A percentile compares a stretch with the other conserved stretches of the same genome.
Conservation (phyloP, 2,797 vertebrate species). For the Taeniopygia guttata region DNA sequence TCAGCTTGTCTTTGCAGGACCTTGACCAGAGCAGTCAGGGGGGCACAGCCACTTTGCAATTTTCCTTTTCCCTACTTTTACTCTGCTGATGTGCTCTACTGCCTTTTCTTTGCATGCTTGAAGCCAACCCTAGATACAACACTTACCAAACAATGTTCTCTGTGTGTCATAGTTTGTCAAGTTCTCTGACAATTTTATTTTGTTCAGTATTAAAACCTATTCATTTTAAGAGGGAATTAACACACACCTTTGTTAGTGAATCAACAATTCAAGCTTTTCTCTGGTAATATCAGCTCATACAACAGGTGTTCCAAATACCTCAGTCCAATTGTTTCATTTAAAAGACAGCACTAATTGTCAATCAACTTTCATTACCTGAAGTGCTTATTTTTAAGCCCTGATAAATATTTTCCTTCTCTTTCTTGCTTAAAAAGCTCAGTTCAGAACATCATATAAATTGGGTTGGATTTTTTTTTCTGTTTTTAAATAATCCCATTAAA, state of each 20-base stretch:
- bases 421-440: neutral
- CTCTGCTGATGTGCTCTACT: neutral
- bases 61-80: neutral
- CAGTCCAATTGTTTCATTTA: neutral
- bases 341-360: neutral
- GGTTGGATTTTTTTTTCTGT: neutral
- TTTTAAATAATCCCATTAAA: slow-evolving; percentile 40
- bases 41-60: fast-evolving
- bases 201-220: neutral
- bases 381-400: neutral
- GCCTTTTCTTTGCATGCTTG: neutral
- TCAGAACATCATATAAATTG: neutral
- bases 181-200: neutral
- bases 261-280: neutral
- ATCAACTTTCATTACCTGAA: slow-evolving; percentile 6
- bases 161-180: neutral
- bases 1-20: neutral
- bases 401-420: neutral
- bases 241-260: neutral
- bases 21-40: neutral
- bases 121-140: neutral
- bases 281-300: neutral
- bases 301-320: neutral
- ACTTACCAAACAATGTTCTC: neutral
- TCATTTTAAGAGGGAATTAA: neutral